Percentiles rank a stretch among this genome's conserved stretches.
Conservation (phyloP, 2,113 vertebrate species). For the Mus spicilegus region DNA sequence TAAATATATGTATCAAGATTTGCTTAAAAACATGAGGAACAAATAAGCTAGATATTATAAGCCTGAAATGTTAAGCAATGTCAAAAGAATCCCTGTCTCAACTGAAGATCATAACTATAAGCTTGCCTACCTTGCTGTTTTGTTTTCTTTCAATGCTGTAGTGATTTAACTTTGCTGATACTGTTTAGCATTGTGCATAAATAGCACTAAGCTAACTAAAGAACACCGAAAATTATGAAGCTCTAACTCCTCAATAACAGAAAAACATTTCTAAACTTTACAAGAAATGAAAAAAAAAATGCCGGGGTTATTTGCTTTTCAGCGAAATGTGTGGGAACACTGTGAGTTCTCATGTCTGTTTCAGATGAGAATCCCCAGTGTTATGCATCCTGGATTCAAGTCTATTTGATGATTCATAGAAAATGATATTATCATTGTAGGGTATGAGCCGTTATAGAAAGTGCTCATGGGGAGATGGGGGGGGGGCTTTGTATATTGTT, state of each 20-base stretch:
- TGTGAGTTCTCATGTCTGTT: slow-evolving; percentile 7
- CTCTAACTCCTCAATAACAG: not conserved
- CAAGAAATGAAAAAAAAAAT: slow-evolving; percentile 1
- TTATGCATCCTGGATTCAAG: not conserved
- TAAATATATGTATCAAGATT: not conserved
- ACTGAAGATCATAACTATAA: not conserved
- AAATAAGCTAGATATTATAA: slow-evolving; percentile 2
- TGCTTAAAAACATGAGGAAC: not conserved
- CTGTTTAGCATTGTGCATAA: not conserved
- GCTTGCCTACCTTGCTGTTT: not conserved
- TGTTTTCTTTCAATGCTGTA: not conserved
- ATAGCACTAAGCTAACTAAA: not conserved
- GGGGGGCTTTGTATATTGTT: not conserved
- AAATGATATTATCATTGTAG: not conserved
- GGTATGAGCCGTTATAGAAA: not conserved
- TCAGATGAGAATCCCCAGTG: not conserved
- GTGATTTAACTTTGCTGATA: not conserved
- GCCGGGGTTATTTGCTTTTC: slow-evolving; percentile 12
- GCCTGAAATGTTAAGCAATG: not conserved
- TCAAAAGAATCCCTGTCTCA: not conserved
- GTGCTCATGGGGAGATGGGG: not conserved
- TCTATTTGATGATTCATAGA: not conserved
- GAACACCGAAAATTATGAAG: not conserved
- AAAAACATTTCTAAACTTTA: not conserved
- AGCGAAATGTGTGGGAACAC: slow-evolving; percentile 2